Percentiles rank a stretch among this genome's conserved stretches.
Evolutionary conservation across 2,888 invertebrate species (phyloP).

Genomic region (Orchesellides sinensis): DNA sequence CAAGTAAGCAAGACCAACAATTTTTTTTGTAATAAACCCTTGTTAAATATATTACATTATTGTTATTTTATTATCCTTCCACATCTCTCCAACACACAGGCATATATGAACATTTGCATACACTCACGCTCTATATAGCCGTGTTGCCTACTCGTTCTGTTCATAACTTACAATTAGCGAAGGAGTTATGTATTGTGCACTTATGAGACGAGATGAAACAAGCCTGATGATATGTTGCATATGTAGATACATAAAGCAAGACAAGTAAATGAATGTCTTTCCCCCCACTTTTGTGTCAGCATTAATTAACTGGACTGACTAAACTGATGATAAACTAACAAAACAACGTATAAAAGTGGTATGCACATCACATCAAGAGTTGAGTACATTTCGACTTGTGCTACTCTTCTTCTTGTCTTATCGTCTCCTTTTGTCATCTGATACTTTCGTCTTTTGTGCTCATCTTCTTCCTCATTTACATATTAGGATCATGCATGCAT

Average conservation of each 20-base stretch:
- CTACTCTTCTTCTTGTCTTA: constrained; percentile 1
- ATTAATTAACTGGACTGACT: constrained; percentile 64
- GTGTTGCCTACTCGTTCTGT: neutral
- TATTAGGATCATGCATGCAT: neutral
- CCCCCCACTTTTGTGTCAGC: constrained; percentile 59
- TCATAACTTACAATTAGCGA: constrained; percentile 61
- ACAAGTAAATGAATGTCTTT: constrained; percentile 23
- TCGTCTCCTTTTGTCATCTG: constrained; percentile 50
- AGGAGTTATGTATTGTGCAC: constrained; percentile 1
- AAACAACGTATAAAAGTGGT: neutral
- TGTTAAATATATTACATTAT: constrained; percentile 17
- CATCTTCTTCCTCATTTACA: neutral
- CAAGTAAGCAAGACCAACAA: too few relatives aligned
- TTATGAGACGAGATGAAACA: constrained; percentile 17
- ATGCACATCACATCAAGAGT: neutral
- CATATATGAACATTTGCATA: neutral
- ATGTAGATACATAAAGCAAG: neutral
- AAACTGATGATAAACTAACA: constrained; percentile 33
- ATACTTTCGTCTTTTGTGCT: constrained; percentile 28
- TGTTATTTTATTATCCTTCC: constrained; percentile 10
- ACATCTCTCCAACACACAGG: neutral
- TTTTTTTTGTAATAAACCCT: too few relatives aligned
- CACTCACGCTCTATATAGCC: neutral
- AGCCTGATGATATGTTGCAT: neutral
- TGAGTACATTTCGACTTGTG: neutral